Conservation (phyloP, 2,797 vertebrate genomes). For the Xiphorhynchus erythropygius region DNA sequence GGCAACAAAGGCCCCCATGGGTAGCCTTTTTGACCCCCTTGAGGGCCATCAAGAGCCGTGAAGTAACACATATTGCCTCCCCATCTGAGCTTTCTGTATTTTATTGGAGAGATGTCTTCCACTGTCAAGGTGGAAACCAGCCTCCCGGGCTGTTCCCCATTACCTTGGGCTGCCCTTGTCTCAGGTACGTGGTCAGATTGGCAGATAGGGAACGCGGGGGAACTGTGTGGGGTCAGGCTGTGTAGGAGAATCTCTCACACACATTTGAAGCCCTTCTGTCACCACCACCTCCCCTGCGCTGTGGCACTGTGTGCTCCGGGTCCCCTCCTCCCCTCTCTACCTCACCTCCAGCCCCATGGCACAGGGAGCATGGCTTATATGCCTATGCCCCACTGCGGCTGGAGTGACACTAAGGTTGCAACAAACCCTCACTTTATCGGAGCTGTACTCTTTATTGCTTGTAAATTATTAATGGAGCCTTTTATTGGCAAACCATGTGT, state of each 20-base stretch:
- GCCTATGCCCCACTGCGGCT: fast-evolving
- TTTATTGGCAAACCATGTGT: constrained; percentile 8
- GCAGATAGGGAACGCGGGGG: not conserved
- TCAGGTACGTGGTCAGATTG: not conserved
- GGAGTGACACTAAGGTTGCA: constrained; percentile 33
- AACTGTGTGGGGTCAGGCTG: not conserved
- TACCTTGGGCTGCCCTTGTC: not conserved
- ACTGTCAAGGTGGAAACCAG: not conserved
- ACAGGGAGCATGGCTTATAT: not conserved
- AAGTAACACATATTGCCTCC: not conserved
- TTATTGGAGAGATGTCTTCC: not conserved
- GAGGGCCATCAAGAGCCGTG: not conserved
- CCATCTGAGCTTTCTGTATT: not conserved
- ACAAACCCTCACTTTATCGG: not conserved
- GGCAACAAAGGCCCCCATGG: not conserved
- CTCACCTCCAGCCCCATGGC: not conserved
- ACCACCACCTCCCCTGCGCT: not conserved
- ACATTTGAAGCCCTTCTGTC: not conserved
- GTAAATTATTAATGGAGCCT: constrained; percentile 45
- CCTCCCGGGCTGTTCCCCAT: not conserved
- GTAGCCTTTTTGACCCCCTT: not conserved
- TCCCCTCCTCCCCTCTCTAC: constrained; percentile 12
- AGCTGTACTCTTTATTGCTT: constrained; percentile 42
- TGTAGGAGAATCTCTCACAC: not conserved
- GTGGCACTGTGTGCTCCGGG: not conserved